A percentile compares a stretch with the other conserved stretches of the same genome.
Evolutionary conservation across 92 coral and sea anemone species (phyloP).

Genomic region (Micromussa lordhowensis): DNA sequence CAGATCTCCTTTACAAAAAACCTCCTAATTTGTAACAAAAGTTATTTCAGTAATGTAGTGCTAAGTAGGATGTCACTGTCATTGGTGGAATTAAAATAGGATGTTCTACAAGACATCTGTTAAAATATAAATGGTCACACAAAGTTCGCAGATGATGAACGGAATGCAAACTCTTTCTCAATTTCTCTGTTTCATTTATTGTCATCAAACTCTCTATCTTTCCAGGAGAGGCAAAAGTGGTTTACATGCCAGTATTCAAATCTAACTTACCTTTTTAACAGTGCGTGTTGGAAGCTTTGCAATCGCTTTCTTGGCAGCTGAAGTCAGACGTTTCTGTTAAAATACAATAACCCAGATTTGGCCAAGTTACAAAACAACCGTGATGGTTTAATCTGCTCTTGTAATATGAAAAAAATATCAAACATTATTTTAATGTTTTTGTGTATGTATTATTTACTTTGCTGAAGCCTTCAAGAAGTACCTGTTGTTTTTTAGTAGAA

Average conservation of each 20-base stretch:
- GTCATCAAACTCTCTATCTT: background rate
- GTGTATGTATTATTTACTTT: background rate
- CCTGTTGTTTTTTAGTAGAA: background rate
- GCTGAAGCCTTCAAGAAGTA: background rate
- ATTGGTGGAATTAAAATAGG: background rate
- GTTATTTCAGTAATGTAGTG: background rate
- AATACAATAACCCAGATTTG: background rate
- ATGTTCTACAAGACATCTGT: background rate
- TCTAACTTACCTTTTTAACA: slow-evolving; percentile 76
- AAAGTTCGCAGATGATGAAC: background rate
- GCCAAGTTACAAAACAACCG: background rate
- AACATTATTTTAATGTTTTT: background rate
- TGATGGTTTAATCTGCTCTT: background rate
- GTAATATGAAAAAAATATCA: background rate
- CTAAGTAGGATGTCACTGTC: background rate
- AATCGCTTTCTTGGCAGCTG: slow-evolving; percentile 98
- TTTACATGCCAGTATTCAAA: background rate
- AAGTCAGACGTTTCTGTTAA: slow-evolving; percentile 91
- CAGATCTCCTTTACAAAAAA: background rate
- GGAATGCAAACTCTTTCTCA: background rate
- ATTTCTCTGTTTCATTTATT: background rate
- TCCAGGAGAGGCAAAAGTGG: background rate
- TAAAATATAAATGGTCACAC: background rate
- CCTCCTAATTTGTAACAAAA: background rate
- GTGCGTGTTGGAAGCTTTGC: slow-evolving; percentile 94